These are phyloP conservation scores for Betta splendens DNA, from an alignment of 2,797 vertebrate genomes.

Conservation along the genomic window DNA sequence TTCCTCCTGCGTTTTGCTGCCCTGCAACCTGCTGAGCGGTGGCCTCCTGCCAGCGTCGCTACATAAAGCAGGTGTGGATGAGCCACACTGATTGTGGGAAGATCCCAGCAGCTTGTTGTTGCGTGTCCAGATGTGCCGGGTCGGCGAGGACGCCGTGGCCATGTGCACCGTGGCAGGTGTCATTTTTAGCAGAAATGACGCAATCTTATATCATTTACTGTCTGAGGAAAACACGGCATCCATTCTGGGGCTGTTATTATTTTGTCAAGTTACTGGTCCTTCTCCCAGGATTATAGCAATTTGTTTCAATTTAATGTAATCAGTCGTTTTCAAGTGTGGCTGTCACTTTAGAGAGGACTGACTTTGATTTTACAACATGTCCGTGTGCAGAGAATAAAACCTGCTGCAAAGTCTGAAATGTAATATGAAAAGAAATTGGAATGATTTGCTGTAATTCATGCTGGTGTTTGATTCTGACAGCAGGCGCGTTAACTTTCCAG, in stretches of 20 bases:
- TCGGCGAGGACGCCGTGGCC: too few species aligned
- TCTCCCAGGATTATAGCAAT: neutral
- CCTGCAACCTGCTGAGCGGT: too few species aligned
- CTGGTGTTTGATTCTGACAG: neutral
- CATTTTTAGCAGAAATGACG: neutral
- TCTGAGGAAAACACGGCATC: slow-evolving; percentile 10
- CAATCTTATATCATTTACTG: slow-evolving; percentile 2
- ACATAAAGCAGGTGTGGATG: too few species aligned
- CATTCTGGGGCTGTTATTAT: slow-evolving; percentile 5
- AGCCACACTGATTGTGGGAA: too few species aligned
- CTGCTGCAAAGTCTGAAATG: neutral
- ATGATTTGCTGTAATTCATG: neutral
- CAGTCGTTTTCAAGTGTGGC: neutral
- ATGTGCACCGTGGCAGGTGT: too few species aligned
- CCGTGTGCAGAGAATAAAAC: neutral
- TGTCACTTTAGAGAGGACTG: slow-evolving; percentile 2
- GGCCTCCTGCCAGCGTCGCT: too few species aligned
- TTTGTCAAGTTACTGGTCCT: slow-evolving; percentile 17
- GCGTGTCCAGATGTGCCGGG: too few species aligned
- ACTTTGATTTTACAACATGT: neutral
- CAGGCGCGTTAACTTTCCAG: neutral
- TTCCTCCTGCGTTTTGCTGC: too few species aligned
- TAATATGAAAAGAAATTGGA: neutral
- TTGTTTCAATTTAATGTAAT: slow-evolving; percentile 11
- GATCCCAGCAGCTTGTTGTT: too few species aligned